These are phyloP conservation scores for Laspeyria flexula DNA, from an alignment of 2,888 invertebrate species.

Conservation along the genomic window DNA sequence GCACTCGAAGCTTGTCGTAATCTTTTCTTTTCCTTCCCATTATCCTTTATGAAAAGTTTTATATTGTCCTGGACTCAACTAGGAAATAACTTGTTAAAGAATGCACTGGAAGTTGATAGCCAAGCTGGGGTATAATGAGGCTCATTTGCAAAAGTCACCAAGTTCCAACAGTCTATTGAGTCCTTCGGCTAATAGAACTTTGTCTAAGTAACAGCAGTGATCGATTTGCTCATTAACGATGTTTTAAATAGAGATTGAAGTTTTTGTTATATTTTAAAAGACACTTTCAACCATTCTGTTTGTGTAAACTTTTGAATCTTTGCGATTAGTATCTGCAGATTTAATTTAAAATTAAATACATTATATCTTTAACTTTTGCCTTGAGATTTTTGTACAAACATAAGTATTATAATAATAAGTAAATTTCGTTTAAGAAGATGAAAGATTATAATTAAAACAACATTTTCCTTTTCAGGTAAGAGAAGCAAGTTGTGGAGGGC, in stretches of 20 bases:
- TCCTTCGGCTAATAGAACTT: slow-evolving; percentile 55
- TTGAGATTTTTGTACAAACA: too few relatives aligned
- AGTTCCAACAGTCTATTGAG: slow-evolving; percentile 24
- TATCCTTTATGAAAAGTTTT: slow-evolving; percentile 42
- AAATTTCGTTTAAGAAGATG: too few relatives aligned
- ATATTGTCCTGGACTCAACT: slow-evolving; percentile 22
- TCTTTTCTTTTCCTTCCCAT: slow-evolving; percentile 35
- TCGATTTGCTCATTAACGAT: slow-evolving; percentile 11
- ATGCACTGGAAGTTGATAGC: slow-evolving; percentile 51
- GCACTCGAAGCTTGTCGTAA: slow-evolving; percentile 20
- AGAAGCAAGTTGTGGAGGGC: neutral
- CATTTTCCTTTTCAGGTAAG: neutral
- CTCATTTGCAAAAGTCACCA: slow-evolving; percentile 76
- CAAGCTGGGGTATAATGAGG: slow-evolving; percentile 63
- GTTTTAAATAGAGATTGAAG: slow-evolving; percentile 6
- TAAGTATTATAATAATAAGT: too few relatives aligned
- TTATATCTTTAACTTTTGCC: too few relatives aligned
- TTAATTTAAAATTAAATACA: too few relatives aligned
- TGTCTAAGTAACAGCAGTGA: slow-evolving; percentile 48
- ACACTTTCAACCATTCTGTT: too few relatives aligned
- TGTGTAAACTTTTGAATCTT: too few relatives aligned
- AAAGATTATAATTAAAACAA: neutral
- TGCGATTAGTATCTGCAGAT: too few relatives aligned
- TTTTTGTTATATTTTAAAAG: neutral
- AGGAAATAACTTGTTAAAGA: slow-evolving; percentile 48